A percentile compares a stretch with the other conserved stretches of the same genome.
Evolutionary conservation across 2,888 invertebrate genomes (phyloP).

Genomic region (Lepidochrysops patricia): DNA sequence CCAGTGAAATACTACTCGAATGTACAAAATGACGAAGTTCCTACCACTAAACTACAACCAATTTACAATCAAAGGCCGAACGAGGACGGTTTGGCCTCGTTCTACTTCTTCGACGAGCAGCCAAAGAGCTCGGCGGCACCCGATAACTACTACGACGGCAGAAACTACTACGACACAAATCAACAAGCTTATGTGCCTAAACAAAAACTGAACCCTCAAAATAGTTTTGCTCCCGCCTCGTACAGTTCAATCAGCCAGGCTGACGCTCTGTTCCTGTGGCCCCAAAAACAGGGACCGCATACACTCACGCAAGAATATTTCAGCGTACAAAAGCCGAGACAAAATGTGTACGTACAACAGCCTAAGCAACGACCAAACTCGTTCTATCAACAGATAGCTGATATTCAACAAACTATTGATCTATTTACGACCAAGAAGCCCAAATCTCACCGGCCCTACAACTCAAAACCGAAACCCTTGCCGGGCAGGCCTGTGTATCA

Average conservation of each 20-base stretch:
- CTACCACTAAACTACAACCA: constrained; percentile 69
- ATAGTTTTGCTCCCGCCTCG: constrained; percentile 49
- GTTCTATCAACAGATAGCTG: constrained; percentile 79
- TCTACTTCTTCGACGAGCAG: constrained; percentile 80
- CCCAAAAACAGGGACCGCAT: constrained; percentile 66
- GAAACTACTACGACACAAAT: constrained; percentile 58
- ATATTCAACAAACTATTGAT: constrained; percentile 78
- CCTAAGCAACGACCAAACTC: constrained; percentile 62
- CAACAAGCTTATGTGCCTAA: constrained; percentile 36
- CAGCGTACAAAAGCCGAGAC: constrained; percentile 64
- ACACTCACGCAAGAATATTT: constrained; percentile 71
- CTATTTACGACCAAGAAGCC: constrained; percentile 76
- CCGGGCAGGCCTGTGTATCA: constrained; percentile 79
- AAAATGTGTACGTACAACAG: constrained; percentile 53
- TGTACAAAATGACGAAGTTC: constrained; percentile 66
- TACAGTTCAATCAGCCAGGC: constrained; percentile 63
- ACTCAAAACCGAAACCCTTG: constrained; percentile 65
- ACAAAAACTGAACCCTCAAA: constrained; percentile 46
- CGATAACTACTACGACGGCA: constrained; percentile 61
- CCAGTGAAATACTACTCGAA: constrained; percentile 77
- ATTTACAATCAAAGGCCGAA: constrained; percentile 61
- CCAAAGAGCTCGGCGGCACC: constrained; percentile 73
- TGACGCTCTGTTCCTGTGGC: constrained; percentile 64
- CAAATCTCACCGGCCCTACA: constrained; percentile 51
- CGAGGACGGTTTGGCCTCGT: constrained; percentile 72